phyloP scores from a whole-genome alignment of 2,113 vertebrate species.

The Gnathonemus echidnorhynchus region DNA sequence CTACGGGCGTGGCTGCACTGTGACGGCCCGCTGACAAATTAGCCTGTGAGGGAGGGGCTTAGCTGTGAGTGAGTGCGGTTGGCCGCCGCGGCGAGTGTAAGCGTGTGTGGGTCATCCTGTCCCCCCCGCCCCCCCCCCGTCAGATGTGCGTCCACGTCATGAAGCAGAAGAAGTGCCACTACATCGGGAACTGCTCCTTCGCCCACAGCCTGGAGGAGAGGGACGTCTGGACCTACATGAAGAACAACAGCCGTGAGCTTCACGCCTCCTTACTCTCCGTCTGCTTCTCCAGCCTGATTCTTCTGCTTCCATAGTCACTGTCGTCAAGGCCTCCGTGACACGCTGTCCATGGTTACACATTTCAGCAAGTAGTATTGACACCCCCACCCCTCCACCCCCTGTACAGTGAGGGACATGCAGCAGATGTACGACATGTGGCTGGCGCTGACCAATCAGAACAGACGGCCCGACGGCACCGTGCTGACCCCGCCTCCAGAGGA shows the following conservation, averaged over 20 bases:
- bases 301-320: background rate
- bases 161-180: conserved; percentile 97
- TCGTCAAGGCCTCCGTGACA: background rate
- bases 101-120: conserved; percentile 69
- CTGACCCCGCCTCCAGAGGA: conserved; percentile 77
- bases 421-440: conserved; percentile 97
- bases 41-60: background rate
- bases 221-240: conserved; percentile 97
- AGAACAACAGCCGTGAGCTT: conserved; percentile 83
- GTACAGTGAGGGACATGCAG: conserved; percentile 92
- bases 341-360: background rate
- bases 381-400: background rate
- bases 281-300: background rate
- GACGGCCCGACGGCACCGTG: conserved; percentile 72
- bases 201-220: conserved; percentile 92
- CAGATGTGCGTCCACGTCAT: conserved; percentile 96
- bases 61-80: background rate
- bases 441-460: conserved; percentile 84
- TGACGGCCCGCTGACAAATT: background rate
- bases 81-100: background rate
- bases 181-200: conserved; percentile 95
- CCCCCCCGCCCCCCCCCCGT: conserved; percentile 74
- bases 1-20: background rate
- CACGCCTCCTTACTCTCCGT: background rate
- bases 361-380: background rate